A percentile compares a stretch with the other conserved stretches of the same genome.
These are phyloP conservation scores for Aphelocoma coerulescens DNA, from an alignment of 2,113 vertebrate genomes.

Conservation along the genomic window DNA sequence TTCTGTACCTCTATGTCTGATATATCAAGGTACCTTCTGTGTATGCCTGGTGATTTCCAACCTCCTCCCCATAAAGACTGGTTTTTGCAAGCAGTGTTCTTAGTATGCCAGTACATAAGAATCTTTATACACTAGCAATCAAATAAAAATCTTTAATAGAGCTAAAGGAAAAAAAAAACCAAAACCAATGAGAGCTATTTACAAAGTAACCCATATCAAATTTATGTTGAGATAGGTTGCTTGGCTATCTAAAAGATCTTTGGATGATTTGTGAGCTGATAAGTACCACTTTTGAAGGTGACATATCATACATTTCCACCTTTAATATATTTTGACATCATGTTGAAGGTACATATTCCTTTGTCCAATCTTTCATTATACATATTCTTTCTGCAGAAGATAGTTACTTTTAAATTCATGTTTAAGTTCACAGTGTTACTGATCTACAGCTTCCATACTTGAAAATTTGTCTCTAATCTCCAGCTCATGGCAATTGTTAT, in stretches of 20 bases:
- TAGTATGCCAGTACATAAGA: background rate
- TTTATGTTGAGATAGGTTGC: background rate
- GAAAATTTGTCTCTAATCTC: background rate
- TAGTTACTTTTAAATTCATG: background rate
- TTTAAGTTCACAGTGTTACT: background rate
- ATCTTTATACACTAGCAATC: background rate
- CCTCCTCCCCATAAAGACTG: rapidly evolving
- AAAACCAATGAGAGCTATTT: background rate
- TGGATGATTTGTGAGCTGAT: background rate
- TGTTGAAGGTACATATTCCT: background rate
- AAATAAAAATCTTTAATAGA: background rate
- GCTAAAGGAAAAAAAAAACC: background rate
- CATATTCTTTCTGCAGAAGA: background rate
- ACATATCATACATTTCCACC: background rate
- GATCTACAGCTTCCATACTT: background rate
- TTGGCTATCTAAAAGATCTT: background rate
- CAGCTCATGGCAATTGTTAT: background rate
- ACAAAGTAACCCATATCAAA: background rate
- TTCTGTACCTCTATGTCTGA: background rate
- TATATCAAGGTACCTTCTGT: background rate
- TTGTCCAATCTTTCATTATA: background rate
- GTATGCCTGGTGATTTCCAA: background rate
- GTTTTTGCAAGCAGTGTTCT: background rate
- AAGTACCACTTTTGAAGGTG: background rate
- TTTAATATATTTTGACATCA: background rate